Base-by-base conservation (phyloP, 2,113 vertebrate species). In the Cacatua alba region DNA sequence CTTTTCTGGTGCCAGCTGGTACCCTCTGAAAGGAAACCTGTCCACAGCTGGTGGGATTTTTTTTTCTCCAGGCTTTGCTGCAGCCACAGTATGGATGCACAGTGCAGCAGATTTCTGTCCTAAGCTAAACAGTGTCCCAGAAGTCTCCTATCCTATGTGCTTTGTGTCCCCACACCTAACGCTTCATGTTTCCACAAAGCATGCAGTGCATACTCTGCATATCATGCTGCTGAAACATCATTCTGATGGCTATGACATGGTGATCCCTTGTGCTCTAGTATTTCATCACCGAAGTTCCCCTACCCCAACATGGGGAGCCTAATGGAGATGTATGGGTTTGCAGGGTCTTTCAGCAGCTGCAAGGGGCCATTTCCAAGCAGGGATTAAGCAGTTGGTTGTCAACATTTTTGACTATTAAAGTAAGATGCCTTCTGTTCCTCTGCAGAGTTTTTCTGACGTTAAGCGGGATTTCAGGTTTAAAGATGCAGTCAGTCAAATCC, bases 231-330 rank as follows among this genome's bases (percentile, higher is more conserved):
- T 25, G 26, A 82, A 76, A 48, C 10, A 15, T 49, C 15, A 14
- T 15, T 59, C n/a, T 31, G 12, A 6, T 31, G 49, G 28, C 46
- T 26, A 18, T 31, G 46, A 51, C 10, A 3, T 0, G 0, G 7
- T 53, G 25, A 13, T 71, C 74, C 62, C 19, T 49, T 59, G 14
- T 37, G 28, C n/a, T 68, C 1, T 28, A 6, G 9, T 35, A 17
- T 74, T 78, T 79, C 9, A 15, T 69, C 25, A 48, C 11, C 16
- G 3, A 31, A 64, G 12, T 62, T 6, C 18, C 6, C 8, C 6
- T 8, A n/a, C 1, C 10, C 25, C 33, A 25, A 17, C 8, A 21
- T 24, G 37, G 15, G 33, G 23, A 69, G 9, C 13, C 11, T 26
- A 6, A 8, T 24, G 51, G 13, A 41, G 31, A 18, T 37, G 14